These are phyloP conservation scores for Phoenicopterus ruber DNA, from an alignment of 2,113 vertebrate species.

Conservation along the genomic window DNA sequence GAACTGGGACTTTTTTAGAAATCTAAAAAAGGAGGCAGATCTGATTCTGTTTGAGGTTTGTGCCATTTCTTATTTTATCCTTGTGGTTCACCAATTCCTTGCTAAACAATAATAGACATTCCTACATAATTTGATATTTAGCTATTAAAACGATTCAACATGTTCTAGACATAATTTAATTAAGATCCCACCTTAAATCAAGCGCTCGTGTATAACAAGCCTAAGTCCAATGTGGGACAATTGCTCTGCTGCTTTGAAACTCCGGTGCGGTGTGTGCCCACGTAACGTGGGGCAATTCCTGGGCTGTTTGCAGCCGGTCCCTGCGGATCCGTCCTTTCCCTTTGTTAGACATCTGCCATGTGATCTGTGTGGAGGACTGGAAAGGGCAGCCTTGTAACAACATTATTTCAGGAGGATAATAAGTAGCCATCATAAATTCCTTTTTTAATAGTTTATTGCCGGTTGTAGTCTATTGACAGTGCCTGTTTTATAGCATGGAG, in stretches of 20 bases:
- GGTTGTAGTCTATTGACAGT: constrained; percentile 75
- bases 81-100: constrained; percentile 10
- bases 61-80: constrained; percentile 28
- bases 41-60: constrained; percentile 3
- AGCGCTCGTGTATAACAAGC: background rate
- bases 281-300: background rate
- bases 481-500: constrained; percentile 70
- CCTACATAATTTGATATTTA: constrained; percentile 17
- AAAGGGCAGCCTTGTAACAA: constrained; percentile 72
- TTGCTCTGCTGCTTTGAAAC: constrained; percentile 21
- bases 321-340: background rate
- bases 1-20: background rate
- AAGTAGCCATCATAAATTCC: constrained; percentile 77
- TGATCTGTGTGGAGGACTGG: constrained; percentile 51
- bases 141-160: constrained; percentile 14
- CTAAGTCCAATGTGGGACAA: background rate
- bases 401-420: constrained; percentile 75
- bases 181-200: constrained; percentile 9
- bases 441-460: constrained; percentile 78
- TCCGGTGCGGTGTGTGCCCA: background rate
- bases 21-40: background rate
- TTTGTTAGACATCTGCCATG: constrained; percentile 62
- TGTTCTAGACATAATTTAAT: background rate
- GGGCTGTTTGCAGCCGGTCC: background rate
- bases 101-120: background rate